Percentiles rank a stretch among this genome's conserved stretches.
Conservation (phyloP, 2,113 vertebrate species). For the Lepisosteus osseus region DNA sequence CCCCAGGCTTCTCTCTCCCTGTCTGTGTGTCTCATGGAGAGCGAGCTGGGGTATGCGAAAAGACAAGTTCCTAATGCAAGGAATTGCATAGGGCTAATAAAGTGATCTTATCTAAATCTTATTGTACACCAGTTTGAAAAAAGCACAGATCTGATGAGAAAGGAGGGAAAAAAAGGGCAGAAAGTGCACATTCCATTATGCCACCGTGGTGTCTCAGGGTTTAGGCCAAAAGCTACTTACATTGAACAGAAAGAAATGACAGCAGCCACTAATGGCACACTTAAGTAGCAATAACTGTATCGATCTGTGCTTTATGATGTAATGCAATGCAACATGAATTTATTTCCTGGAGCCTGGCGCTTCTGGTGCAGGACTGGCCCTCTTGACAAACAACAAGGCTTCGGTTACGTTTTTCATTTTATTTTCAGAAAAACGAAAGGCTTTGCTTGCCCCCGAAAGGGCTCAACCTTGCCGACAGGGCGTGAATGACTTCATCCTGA, state of each 20-base stretch:
- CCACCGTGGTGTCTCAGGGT: slow-evolving; percentile 10
- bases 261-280: slow-evolving; percentile 13
- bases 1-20: too few relatives aligned
- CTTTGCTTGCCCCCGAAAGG: too few relatives aligned
- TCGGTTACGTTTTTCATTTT: too few relatives aligned
- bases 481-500: too few relatives aligned
- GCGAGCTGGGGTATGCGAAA: too few relatives aligned
- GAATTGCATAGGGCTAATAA: too few relatives aligned
- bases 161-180: not conserved
- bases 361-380: not conserved
- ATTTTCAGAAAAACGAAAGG: too few relatives aligned
- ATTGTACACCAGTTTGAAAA: not conserved
- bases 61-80: too few relatives aligned
- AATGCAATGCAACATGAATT: slow-evolving; percentile 11
- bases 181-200: slow-evolving; percentile 6
- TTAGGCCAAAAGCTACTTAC: not conserved
- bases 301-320: slow-evolving; percentile 12
- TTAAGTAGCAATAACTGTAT: slow-evolving; percentile 10
- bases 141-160: not conserved
- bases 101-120: too few relatives aligned
- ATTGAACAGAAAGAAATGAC: not conserved
- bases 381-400: not conserved
- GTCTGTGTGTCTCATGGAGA: too few relatives aligned
- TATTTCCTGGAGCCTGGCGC: too few relatives aligned
- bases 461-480: too few relatives aligned